Base-by-base conservation (phyloP, 2,888 invertebrate genomes). In the Eupsilia transversa region DNA sequence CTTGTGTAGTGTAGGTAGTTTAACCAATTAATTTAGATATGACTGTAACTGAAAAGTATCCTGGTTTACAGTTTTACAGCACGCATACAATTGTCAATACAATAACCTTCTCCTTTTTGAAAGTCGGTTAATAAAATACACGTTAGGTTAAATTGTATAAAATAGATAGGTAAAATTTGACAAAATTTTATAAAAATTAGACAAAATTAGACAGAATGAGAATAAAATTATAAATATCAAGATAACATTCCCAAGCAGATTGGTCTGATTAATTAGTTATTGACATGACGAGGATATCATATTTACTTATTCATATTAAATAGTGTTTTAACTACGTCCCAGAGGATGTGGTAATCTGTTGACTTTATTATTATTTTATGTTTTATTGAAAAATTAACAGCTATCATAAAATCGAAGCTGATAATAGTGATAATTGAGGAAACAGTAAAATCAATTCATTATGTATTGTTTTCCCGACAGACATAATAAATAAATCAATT, bases 351-450 rank as follows among this genome's bases (percentile, higher is more conserved):
- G 33, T n/a, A 27, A 54, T 33, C 12, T 56, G 9, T 59, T 27
- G 14, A 43, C 23, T 12, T 20, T 72, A 79, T 14, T 49, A 14
- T n/a, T 63, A 41, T 41, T 54, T 20, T 63, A 71, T 63, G 9
- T 43, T 70, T 49, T 43, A 79, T 79, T 77, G 27, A 27, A 20
- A 61, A 14, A 35, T 30, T 57, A 43, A 60, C 10, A 23, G 38
- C 38, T 70, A 6, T 61, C 72, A 61, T 61, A 46, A 78, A 76
- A 54, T 38, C 3, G 7, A 60, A 38, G n/a, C 41, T 60, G 52
- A 59, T n/a, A n/a, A n/a, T n/a, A n/a, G n/a, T n/a, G n/a, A 74
- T 33, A 33, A 73, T 67, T 61, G 35, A 74, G 66, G 78, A 63
- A 66, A 52, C 41, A 57, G 52, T 80, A 30, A 79, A 77, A 61